Percentiles rank a stretch among this genome's conserved stretches.
These are phyloP conservation scores for Catocala nupta DNA, from an alignment of 2,888 invertebrate genomes.

Conservation along the genomic window DNA sequence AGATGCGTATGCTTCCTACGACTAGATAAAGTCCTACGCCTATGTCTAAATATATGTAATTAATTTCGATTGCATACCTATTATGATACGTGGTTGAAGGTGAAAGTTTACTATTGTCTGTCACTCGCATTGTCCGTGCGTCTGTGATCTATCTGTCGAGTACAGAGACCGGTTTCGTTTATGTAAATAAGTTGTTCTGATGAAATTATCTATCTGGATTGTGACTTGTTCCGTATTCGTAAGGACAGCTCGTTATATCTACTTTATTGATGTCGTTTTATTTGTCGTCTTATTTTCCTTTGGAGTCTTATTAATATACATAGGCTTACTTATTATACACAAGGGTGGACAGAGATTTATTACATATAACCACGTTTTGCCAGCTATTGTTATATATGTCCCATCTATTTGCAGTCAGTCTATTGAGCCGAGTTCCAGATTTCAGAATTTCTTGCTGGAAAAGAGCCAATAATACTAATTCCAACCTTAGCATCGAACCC, in stretches of 20 bases:
- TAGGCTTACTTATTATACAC: too few species aligned
- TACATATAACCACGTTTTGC: too few species aligned
- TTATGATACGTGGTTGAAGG: slow-evolving; percentile 41
- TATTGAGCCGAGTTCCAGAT: too few species aligned
- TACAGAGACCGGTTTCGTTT: slow-evolving; percentile 58
- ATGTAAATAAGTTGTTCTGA: slow-evolving; percentile 62
- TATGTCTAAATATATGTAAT: slow-evolving; percentile 20
- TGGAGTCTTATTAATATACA: background rate
- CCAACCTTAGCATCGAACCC: too few species aligned
- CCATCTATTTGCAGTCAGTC: too few species aligned
- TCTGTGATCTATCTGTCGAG: slow-evolving; percentile 54
- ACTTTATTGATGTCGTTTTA: background rate
- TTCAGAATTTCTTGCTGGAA: too few species aligned
- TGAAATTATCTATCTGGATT: slow-evolving; percentile 58
- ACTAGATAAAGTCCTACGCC: slow-evolving; percentile 29
- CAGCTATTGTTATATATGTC: too few species aligned
- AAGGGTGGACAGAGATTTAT: too few species aligned
- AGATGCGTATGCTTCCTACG: slow-evolving; percentile 30
- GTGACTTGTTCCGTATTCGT: slow-evolving; percentile 41
- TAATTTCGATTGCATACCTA: slow-evolving; percentile 43
- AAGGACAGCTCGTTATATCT: slow-evolving; percentile 4
- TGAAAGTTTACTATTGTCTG: slow-evolving; percentile 65
- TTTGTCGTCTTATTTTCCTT: background rate
- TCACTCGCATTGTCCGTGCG: slow-evolving; percentile 53
- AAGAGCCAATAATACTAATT: too few species aligned